These are phyloP conservation scores for Halcyon chelicuti DNA, from an alignment of 2,797 vertebrate genomes.

Conservation along the genomic window DNA sequence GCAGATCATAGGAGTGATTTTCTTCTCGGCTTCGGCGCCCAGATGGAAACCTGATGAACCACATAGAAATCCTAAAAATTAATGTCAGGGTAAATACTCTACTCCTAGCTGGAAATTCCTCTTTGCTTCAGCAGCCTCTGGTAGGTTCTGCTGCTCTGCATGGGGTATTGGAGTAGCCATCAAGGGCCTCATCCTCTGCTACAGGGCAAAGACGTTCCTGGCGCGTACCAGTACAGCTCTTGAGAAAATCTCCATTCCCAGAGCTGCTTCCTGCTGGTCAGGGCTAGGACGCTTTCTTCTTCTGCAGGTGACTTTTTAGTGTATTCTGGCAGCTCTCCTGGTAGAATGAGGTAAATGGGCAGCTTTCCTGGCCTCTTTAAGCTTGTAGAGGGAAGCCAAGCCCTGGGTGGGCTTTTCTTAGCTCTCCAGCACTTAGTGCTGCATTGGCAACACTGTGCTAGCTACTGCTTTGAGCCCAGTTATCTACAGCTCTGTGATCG, in stretches of 20 bases:
- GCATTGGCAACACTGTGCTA: fast-evolving
- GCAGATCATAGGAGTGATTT: not conserved
- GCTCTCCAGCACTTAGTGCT: not conserved
- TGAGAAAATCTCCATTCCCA: not conserved
- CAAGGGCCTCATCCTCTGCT: not conserved
- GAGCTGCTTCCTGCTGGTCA: not conserved
- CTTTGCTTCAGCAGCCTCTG: not conserved
- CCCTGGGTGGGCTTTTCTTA: not conserved
- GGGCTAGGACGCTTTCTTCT: not conserved
- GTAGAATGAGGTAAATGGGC: not conserved
- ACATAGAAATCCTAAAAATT: not conserved
- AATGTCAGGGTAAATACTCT: not conserved
- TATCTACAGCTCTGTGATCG: not conserved
- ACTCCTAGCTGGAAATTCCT: not conserved
- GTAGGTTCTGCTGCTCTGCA: not conserved
- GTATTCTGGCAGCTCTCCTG: not conserved
- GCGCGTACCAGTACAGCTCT: not conserved
- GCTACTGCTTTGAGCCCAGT: not conserved
- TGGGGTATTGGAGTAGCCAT: not conserved
- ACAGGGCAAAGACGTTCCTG: not conserved
- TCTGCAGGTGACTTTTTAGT: not conserved
- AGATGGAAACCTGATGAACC: not conserved
- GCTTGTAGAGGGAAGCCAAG: not conserved
- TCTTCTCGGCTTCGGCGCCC: not conserved
- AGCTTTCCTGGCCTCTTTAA: not conserved